A percentile compares a stretch with the other conserved stretches of the same genome.
Evolutionary conservation across 1,140 invertebrate species (phyloP).

Genomic region (Lerema accius): DNA sequence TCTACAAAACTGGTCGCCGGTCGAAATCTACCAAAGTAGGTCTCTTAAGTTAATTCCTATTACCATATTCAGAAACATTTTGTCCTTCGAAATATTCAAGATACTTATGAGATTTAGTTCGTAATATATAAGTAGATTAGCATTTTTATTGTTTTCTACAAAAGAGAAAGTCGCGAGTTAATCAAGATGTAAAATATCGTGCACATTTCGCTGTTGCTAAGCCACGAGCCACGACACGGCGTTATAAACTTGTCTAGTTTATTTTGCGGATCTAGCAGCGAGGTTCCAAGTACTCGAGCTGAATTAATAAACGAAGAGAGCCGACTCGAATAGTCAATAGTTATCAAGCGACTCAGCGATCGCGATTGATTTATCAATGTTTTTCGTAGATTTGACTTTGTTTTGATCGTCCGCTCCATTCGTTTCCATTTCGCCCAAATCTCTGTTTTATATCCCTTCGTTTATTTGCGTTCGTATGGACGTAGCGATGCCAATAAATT

Average conservation of each 20-base stretch:
- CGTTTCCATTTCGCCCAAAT: conserved; percentile 3
- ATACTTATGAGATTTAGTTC: conserved; percentile 7
- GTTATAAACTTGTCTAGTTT: conserved; percentile 22
- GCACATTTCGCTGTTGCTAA: conserved; percentile 25
- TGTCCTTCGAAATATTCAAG: conserved; percentile 5
- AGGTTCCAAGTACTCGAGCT: conserved; percentile 5
- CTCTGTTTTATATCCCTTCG: conserved; percentile 25
- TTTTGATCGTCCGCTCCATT: conserved; percentile 13
- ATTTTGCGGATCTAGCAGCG: conserved; percentile 20
- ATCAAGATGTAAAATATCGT: conserved; percentile 22
- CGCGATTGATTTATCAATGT: conserved; percentile 7
- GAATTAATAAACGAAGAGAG: conserved; percentile 19
- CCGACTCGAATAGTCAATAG: conserved; percentile 16
- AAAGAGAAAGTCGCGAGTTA: conserved; percentile 19
- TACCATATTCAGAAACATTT: conserved; percentile 17
- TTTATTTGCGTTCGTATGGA: conserved; percentile 17
- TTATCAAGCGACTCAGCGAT: conserved; percentile 1
- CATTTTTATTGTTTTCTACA: conserved; percentile 29
- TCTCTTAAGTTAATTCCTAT: conserved; percentile 7
- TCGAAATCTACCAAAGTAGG: conserved; percentile 12
- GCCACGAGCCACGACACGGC: too few relatives aligned
- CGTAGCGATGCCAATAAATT: conserved; percentile 30
- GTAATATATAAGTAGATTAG: conserved; percentile 1
- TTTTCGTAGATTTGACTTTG: conserved; percentile 22
- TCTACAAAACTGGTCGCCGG: conserved; percentile 16